Base-by-base conservation (phyloP, 92 coral and sea anemone genomes). In the Plumapathes pennacea region DNA sequence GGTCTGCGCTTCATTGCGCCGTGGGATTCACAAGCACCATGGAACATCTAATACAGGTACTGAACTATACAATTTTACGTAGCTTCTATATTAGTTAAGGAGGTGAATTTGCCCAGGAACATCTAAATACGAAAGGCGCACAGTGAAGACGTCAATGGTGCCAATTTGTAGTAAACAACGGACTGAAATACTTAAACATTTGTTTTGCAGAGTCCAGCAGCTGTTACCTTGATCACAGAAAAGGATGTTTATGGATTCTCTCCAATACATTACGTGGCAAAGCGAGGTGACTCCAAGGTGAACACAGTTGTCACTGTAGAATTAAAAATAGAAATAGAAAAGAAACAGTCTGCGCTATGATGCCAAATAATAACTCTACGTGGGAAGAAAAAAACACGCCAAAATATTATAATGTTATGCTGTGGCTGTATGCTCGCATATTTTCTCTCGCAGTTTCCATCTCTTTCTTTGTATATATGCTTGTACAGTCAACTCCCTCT, bases 241-340 rank as follows among this genome's bases (percentile, higher is more conserved):
- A 81, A 60, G 55, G 88, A 74, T 20, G 48, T 10, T 3, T 46
- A 50, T 10, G 88, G 88, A 0, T 72, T 49, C 38, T 44, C 88
- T 1, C 78, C 68, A 1, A 69, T 78, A 30, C 88, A 81, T 29
- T 81, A 81, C 41, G 88, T 83, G 20, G 88, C 88, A 7, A 64
- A 41, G 22, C 26, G 29, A 32, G 82, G 82, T 9, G 83, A 81
- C 57, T 25, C 62, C 0, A 67, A 74, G 88, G 88, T 81, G 24
- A n/a, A n/a, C n/a, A n/a, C n/a, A n/a, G n/a, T n/a, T n/a, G n/a
- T n/a, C n/a, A n/a, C n/a, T n/a, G n/a, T n/a, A n/a, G n/a, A n/a
- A n/a, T n/a, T n/a, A n/a, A n/a, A n/a, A n/a, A n/a, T n/a, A n/a
- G n/a, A n/a, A n/a, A n/a, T n/a, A n/a, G n/a, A n/a, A n/a, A n/a